These are phyloP conservation scores for Tachina grossa DNA, from an alignment of 2,888 invertebrate species.

Conservation along the genomic window DNA sequence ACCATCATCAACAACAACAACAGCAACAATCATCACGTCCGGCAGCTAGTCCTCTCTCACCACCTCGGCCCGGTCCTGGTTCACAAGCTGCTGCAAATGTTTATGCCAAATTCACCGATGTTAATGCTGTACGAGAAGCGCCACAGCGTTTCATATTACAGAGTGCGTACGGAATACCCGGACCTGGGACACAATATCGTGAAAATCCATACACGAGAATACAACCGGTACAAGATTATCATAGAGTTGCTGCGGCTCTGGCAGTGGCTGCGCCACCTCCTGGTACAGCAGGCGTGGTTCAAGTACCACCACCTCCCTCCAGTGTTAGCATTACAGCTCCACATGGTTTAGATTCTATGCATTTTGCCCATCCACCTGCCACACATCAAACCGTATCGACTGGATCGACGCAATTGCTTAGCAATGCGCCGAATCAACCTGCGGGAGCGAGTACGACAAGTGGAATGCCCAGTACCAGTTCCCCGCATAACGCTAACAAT, in stretches of 20 bases:
- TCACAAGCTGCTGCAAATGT: constrained; percentile 79
- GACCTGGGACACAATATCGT: constrained; percentile 79
- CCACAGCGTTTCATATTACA: constrained; percentile 82
- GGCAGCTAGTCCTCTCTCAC: constrained; percentile 82
- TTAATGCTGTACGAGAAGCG: constrained; percentile 79
- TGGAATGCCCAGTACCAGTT: constrained; percentile 71
- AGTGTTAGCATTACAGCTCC: constrained; percentile 73
- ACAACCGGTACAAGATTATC: constrained; percentile 79
- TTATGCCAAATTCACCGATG: constrained; percentile 81
- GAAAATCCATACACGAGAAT: constrained; percentile 82
- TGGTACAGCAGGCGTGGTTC: constrained; percentile 73
- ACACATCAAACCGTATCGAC: constrained; percentile 80
- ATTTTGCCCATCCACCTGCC: constrained; percentile 87
- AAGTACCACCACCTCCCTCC: constrained; percentile 75
- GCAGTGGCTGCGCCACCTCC: constrained; percentile 74
- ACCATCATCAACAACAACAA: constrained; percentile 75
- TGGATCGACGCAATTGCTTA: constrained; percentile 74
- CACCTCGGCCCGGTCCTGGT: constrained; percentile 81
- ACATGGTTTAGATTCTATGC: constrained; percentile 79
- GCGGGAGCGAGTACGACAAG: constrained; percentile 71
- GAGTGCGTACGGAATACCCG: constrained; percentile 80
- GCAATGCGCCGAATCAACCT: constrained; percentile 68
- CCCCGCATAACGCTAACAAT: constrained; percentile 73
- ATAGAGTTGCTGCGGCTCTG: constrained; percentile 77
- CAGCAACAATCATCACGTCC: constrained; percentile 80